Percentiles rank a stretch among this genome's conserved stretches.
These are phyloP conservation scores for Stenolophus ochropezus DNA, from an alignment of 2,888 invertebrate species.

Conservation along the genomic window DNA sequence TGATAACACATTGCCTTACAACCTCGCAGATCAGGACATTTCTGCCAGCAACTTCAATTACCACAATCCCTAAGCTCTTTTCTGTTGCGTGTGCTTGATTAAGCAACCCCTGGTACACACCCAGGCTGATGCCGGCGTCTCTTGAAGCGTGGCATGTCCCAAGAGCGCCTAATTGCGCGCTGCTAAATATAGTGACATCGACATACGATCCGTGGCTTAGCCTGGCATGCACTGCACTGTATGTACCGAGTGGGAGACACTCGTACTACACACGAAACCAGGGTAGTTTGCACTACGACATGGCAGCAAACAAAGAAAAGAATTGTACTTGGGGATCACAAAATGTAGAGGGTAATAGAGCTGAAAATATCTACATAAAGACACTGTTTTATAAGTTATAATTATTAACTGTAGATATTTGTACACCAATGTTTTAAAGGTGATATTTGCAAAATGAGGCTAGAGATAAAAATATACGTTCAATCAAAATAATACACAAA, in stretches of 20 bases:
- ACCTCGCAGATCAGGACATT: no score
- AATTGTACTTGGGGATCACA: no score
- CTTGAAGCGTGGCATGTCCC: slow-evolving; percentile 30
- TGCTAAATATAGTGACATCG: slow-evolving; percentile 51
- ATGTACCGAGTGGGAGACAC: slow-evolving; percentile 21
- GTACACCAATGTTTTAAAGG: no score
- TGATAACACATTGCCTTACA: no score
- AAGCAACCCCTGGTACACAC: slow-evolving; percentile 32
- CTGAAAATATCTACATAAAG: no score
- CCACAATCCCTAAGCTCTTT: neutral
- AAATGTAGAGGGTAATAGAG: no score
- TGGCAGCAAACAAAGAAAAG: neutral
- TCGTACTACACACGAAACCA: neutral
- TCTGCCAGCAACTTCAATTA: no score
- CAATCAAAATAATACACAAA: no score
- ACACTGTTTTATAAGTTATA: no score
- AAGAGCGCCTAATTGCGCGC: slow-evolving; percentile 50
- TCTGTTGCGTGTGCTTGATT: neutral
- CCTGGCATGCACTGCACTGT: slow-evolving; percentile 17
- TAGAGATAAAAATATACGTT: no score
- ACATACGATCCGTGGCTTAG: slow-evolving; percentile 1
- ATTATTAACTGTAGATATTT: no score
- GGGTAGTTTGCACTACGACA: neutral
- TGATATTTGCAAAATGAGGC: no score
- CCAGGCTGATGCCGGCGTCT: neutral